A percentile compares a stretch with the other conserved stretches of the same genome.
phyloP scores from a whole-genome alignment of 2,888 invertebrate species.

The Acronicta leporina region DNA sequence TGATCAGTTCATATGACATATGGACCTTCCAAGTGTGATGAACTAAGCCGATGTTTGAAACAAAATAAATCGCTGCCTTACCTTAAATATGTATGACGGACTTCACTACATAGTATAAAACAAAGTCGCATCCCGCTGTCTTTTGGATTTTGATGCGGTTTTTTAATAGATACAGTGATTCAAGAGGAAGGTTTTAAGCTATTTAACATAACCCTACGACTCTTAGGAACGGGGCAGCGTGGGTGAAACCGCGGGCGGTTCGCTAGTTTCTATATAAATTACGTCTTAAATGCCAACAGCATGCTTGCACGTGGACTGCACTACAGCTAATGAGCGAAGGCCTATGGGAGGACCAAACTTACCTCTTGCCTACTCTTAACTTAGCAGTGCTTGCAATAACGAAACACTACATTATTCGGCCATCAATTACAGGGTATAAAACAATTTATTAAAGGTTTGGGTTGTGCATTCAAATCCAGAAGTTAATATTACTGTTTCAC shows the following conservation, averaged over 20 bases:
- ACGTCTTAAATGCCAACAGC: constrained; percentile 36
- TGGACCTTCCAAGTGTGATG: too few species aligned
- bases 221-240: too few species aligned
- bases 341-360: constrained; percentile 63
- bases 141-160: too few species aligned
- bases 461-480: constrained; percentile 40
- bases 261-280: constrained; percentile 31
- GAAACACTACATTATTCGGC: constrained; percentile 68
- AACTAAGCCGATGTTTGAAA: not conserved
- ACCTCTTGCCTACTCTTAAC: constrained; percentile 83
- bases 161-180: too few species aligned
- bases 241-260: too few species aligned
- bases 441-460: constrained; percentile 40
- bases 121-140: too few species aligned
- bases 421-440: constrained; percentile 39
- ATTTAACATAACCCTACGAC: too few species aligned
- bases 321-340: constrained; percentile 59
- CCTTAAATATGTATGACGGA: too few species aligned
- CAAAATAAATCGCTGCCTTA: not conserved
- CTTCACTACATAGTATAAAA: too few species aligned
- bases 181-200: too few species aligned
- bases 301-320: constrained; percentile 57
- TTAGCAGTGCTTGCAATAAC: constrained; percentile 82
- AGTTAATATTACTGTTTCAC: constrained; percentile 39
- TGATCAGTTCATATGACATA: too few species aligned